Percentiles rank a stretch among this genome's conserved stretches.
Conservation (phyloP, 2,113 vertebrate species). For the Herpailurus yagouaroundi region DNA sequence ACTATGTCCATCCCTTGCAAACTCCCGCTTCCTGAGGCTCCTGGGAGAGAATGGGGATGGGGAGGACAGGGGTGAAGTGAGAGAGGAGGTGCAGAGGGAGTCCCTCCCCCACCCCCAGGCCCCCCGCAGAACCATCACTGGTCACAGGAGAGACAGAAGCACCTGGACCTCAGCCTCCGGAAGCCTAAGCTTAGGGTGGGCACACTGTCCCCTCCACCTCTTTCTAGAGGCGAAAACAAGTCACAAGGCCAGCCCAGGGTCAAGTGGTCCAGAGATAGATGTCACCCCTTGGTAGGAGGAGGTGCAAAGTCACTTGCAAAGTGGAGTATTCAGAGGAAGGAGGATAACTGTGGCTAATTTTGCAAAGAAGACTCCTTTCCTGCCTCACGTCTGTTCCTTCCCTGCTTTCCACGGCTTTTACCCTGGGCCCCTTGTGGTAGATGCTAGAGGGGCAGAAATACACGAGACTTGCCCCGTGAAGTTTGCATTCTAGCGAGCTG, state of each 20-base stretch:
- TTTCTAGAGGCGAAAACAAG: background rate
- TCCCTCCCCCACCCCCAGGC: too few species aligned
- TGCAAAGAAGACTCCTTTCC: background rate
- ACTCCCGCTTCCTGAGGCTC: background rate
- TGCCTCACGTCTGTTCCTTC: background rate
- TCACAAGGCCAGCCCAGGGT: background rate
- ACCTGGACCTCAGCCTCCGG: background rate
- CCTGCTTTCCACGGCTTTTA: background rate
- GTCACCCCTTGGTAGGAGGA: background rate
- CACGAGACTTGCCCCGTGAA: background rate
- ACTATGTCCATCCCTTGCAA: background rate
- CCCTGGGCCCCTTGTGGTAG: too few species aligned
- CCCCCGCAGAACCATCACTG: background rate
- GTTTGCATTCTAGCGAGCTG: background rate
- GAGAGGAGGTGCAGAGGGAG: fast-evolving
- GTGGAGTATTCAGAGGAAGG: too few species aligned
- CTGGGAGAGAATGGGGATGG: background rate
- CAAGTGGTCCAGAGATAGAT: background rate
- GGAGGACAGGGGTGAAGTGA: background rate
- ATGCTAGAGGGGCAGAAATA: background rate
- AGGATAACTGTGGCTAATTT: background rate
- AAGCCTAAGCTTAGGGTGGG: background rate
- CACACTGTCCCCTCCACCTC: background rate
- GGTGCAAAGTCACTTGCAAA: background rate
- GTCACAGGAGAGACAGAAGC: background rate